Conservation (phyloP, 2,888 invertebrate genomes). For the Lissocephala sabroskyi region DNA sequence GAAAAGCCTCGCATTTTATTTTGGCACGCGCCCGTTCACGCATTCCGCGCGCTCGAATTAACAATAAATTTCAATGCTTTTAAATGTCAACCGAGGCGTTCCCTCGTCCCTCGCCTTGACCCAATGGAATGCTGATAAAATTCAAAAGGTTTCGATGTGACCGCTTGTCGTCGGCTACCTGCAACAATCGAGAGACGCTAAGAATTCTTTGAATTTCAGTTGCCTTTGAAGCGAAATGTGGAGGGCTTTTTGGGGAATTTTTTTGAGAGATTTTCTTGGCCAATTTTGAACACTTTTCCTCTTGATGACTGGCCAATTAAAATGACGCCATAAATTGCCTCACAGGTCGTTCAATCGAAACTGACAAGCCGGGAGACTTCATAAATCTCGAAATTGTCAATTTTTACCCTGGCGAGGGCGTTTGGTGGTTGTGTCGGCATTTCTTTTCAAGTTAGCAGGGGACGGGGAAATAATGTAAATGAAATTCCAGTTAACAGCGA, state of each 20-base stretch:
- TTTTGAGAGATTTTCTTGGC: too few relatives aligned
- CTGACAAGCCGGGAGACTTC: slow-evolving; percentile 11
- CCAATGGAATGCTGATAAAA: slow-evolving; percentile 7
- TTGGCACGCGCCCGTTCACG: slow-evolving; percentile 8
- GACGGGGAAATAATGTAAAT: slow-evolving; percentile 1
- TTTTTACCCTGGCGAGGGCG: slow-evolving; percentile 10
- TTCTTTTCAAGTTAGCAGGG: slow-evolving; percentile 22
- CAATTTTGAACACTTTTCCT: background rate
- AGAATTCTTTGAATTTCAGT: too few relatives aligned
- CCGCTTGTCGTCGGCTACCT: too few relatives aligned
- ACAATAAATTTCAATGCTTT: slow-evolving; percentile 25
- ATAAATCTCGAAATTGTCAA: slow-evolving; percentile 21
- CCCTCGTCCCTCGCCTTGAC: too few relatives aligned
- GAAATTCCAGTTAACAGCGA: slow-evolving; percentile 15
- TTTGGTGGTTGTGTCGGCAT: slow-evolving; percentile 8
- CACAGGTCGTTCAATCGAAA: slow-evolving; percentile 11
- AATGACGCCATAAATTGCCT: slow-evolving; percentile 2
- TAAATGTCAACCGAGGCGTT: slow-evolving; percentile 19
- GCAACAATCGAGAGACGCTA: too few relatives aligned
- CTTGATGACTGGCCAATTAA: background rate
- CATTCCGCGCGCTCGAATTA: slow-evolving; percentile 4
- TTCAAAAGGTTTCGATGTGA: background rate
- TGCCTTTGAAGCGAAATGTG: too few relatives aligned
- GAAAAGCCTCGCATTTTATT: background rate
- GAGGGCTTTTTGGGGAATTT: too few relatives aligned